Percentiles rank a stretch among this genome's conserved stretches.
phyloP scores from a whole-genome alignment of 1,140 invertebrate species.

The Ruditapes philippinarum region DNA sequence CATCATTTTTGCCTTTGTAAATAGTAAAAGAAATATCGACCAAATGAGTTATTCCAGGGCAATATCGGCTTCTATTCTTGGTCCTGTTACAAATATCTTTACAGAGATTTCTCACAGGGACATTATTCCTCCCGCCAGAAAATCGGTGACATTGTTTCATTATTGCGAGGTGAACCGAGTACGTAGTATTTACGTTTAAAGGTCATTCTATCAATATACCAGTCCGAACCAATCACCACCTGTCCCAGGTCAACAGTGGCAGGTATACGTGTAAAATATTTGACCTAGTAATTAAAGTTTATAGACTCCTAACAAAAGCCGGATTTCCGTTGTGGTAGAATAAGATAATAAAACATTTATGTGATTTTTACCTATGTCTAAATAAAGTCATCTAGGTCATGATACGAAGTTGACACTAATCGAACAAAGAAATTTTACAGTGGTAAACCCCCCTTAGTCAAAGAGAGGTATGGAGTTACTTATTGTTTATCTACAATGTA shows the following conservation, averaged over 20 bases:
- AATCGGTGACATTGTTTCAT: neutral
- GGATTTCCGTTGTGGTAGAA: neutral
- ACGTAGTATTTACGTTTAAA: neutral
- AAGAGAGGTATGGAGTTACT: neutral
- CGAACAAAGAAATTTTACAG: neutral
- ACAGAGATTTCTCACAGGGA: neutral
- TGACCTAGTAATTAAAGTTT: constrained; percentile 5
- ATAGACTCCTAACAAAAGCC: neutral
- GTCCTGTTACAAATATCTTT: neutral
- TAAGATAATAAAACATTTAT: neutral
- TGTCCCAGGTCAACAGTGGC: neutral
- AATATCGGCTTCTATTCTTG: neutral
- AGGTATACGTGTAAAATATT: neutral
- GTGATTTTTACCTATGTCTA: neutral
- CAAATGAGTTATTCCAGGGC: neutral
- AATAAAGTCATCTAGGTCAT: neutral
- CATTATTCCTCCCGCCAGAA: neutral
- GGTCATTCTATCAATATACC: neutral
- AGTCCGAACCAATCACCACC: neutral
- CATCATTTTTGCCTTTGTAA: neutral
- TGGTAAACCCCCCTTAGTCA: neutral
- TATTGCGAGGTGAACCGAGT: neutral
- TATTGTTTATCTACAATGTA: neutral
- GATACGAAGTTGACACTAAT: neutral
- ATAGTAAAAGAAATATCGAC: neutral